These are phyloP conservation scores for Salmo trutta DNA, from an alignment of 2,797 vertebrate genomes.

Conservation along the genomic window DNA sequence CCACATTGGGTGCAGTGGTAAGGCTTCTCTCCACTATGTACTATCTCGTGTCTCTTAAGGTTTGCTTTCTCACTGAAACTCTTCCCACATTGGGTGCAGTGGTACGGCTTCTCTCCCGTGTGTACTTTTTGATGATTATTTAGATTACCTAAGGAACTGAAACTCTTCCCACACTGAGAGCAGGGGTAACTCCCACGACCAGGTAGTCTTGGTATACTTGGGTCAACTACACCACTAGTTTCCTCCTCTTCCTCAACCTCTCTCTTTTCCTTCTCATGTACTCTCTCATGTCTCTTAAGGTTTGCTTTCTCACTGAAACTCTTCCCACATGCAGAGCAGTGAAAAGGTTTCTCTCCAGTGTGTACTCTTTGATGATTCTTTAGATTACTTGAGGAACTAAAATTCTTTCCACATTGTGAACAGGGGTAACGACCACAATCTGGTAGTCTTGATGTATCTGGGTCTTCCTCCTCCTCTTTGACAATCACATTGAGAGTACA, in stretches of 20 bases:
- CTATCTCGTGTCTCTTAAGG: no score
- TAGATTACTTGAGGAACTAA: background rate
- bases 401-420: background rate
- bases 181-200: background rate
- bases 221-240: background rate
- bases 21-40: no score
- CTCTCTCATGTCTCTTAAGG: background rate
- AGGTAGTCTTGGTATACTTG: background rate
- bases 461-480: background rate
- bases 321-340: background rate
- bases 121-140: no score
- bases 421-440: background rate
- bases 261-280: background rate
- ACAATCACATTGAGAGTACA: no score
- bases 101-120: no score
- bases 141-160: background rate
- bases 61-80: no score
- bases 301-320: background rate
- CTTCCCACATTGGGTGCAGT: no score
- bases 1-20: no score
- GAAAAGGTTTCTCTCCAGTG: background rate
- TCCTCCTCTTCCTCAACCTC: background rate
- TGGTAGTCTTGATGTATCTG: background rate
- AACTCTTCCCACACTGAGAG: background rate
- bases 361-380: constrained; percentile 1